Evolutionary conservation across 2,888 invertebrate genomes (phyloP).

Genomic region (Sinhomidia bicolor): DNA sequence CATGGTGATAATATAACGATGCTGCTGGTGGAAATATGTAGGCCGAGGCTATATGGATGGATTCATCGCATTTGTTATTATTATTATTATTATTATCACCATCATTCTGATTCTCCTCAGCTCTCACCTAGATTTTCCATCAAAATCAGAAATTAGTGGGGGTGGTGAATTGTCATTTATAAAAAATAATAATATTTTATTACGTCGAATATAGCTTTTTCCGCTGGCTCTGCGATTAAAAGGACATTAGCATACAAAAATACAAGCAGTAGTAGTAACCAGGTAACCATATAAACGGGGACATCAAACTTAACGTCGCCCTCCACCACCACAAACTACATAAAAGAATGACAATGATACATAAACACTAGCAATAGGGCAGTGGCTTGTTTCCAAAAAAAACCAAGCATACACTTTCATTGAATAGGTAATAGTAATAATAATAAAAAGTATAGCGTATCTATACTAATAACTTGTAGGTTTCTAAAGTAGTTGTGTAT

Average conservation of each 20-base stretch:
- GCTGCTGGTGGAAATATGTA: neutral
- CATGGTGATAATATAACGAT: neutral
- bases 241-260: slow-evolving; percentile 29
- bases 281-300: slow-evolving; percentile 19
- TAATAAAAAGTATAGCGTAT: too few species aligned
- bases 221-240: neutral
- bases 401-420: slow-evolving; percentile 6
- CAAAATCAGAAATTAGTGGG: slow-evolving; percentile 3
- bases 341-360: slow-evolving; percentile 1
- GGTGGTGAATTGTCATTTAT: neutral
- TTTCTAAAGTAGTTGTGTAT: too few species aligned
- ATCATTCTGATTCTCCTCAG: slow-evolving; percentile 11
- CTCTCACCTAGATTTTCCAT: slow-evolving; percentile 31
- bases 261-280: neutral
- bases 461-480: too few species aligned
- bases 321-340: neutral
- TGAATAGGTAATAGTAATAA: neutral
- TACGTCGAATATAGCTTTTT: too few species aligned
- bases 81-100: neutral
- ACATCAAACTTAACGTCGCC: slow-evolving; percentile 2
- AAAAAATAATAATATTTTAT: too few species aligned
- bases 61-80: neutral
- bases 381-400: slow-evolving; percentile 1
- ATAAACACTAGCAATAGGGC: slow-evolving; percentile 16
- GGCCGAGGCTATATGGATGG: slow-evolving; percentile 16